phyloP scores from a whole-genome alignment of 1,140 invertebrate species.

The Drosophila micromelanica region DNA sequence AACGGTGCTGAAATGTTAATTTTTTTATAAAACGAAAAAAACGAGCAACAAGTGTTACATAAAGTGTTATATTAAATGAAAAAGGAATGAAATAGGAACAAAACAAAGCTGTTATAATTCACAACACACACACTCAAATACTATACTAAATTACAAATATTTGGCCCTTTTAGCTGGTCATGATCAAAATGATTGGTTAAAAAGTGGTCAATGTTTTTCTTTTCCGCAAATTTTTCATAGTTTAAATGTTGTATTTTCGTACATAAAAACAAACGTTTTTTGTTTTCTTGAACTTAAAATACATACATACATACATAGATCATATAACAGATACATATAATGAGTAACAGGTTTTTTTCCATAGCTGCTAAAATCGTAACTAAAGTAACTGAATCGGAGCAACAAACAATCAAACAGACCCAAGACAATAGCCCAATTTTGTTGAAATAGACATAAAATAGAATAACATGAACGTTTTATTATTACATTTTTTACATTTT shows the following conservation, averaged over 20 bases:
- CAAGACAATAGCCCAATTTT: slow-evolving; percentile 77
- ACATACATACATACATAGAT: slow-evolving; percentile 6
- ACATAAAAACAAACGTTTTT: slow-evolving; percentile 10
- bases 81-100: slow-evolving; percentile 16
- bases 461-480: slow-evolving; percentile 37
- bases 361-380: slow-evolving; percentile 57
- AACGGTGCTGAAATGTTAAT: slow-evolving; percentile 84
- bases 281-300: background rate
- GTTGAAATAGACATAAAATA: slow-evolving; percentile 39
- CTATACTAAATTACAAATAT: slow-evolving; percentile 22
- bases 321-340: slow-evolving; percentile 12
- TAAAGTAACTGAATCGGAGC: slow-evolving; percentile 77
- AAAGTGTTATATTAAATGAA: slow-evolving; percentile 64
- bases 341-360: slow-evolving; percentile 45
- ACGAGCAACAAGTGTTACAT: slow-evolving; percentile 62
- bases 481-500: slow-evolving; percentile 43
- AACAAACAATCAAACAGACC: slow-evolving; percentile 79
- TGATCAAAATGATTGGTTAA: background rate
- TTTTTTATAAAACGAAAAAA: slow-evolving; percentile 74
- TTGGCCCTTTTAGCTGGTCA: background rate
- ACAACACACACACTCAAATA: slow-evolving; percentile 4
- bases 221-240: background rate
- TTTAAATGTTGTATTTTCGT: slow-evolving; percentile 12
- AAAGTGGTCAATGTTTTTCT: background rate
- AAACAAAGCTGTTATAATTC: slow-evolving; percentile 41